These are phyloP conservation scores for Hippocampus comes DNA, from an alignment of 2,113 vertebrate genomes.

Conservation along the genomic window DNA sequence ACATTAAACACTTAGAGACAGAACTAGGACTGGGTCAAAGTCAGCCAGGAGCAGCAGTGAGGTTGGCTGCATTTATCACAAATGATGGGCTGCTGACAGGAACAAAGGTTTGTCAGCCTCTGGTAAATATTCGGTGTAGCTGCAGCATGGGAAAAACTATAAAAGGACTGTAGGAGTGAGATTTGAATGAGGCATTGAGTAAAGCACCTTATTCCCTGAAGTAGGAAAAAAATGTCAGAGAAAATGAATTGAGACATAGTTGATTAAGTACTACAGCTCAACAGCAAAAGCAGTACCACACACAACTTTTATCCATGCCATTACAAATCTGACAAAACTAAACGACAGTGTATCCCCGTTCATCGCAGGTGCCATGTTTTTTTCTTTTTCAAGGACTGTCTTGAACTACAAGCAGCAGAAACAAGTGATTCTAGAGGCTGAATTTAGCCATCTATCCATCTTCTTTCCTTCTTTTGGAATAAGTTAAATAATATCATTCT, in stretches of 20 bases:
- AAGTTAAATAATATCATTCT: too few species aligned
- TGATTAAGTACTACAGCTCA: too few species aligned
- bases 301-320: too few species aligned
- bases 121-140: not conserved
- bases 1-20: slow-evolving; percentile 63
- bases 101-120: slow-evolving; percentile 11
- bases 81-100: slow-evolving; percentile 17
- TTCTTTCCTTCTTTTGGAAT: too few species aligned
- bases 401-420: too few species aligned
- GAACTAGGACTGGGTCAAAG: slow-evolving; percentile 46
- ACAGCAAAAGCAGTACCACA: too few species aligned
- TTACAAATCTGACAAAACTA: too few species aligned
- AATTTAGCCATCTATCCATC: too few species aligned
- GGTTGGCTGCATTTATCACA: slow-evolving; percentile 31
- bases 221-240: not conserved
- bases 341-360: too few species aligned
- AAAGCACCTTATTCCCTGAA: not conserved
- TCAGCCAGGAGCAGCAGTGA: slow-evolving; percentile 19
- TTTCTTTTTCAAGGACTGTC: too few species aligned
- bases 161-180: not conserved
- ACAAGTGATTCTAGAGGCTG: too few species aligned
- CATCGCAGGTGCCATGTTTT: too few species aligned
- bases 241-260: not conserved
- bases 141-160: not conserved
- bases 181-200: not conserved